Evolutionary conservation across 37 sponge, comb jelly and placozoan species (phyloP).

Genomic region (Mnemiopsis leidyi): DNA sequence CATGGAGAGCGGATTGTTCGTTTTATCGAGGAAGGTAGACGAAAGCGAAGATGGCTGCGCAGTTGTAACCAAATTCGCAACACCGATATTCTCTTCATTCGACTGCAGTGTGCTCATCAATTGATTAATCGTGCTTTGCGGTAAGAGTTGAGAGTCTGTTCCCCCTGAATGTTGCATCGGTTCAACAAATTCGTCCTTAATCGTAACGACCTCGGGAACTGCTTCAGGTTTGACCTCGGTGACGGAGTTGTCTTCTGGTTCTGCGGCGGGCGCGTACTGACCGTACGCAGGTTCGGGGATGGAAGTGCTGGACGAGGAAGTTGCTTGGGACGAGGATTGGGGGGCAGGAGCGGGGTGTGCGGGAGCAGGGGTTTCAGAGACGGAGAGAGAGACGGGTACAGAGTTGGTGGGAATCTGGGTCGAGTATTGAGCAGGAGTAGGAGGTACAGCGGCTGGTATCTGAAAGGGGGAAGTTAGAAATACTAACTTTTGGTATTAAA

Average conservation of each 20-base stretch:
- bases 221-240: background rate
- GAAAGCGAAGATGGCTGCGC: conserved; percentile 26
- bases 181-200: conserved; percentile 12
- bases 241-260: background rate
- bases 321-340: conserved; percentile 4
- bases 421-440: background rate
- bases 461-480: too few species aligned
- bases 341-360: conserved; percentile 18
- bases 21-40: background rate
- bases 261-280: background rate
- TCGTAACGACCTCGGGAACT: background rate
- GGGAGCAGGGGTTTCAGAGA: background rate
- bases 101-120: conserved; percentile 12
- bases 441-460: background rate
- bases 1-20: conserved; percentile 52
- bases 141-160: background rate
- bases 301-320: background rate
- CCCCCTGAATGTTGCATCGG: background rate
- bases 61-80: conserved; percentile 15
- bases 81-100: conserved; percentile 27
- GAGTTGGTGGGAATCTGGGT: background rate
- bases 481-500: too few species aligned
- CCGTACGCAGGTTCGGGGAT: background rate
- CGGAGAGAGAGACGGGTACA: conserved; percentile 3
- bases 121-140: background rate